Evolutionary conservation across 2,888 invertebrate species (phyloP).

Genomic region (Andrena flavipes): DNA sequence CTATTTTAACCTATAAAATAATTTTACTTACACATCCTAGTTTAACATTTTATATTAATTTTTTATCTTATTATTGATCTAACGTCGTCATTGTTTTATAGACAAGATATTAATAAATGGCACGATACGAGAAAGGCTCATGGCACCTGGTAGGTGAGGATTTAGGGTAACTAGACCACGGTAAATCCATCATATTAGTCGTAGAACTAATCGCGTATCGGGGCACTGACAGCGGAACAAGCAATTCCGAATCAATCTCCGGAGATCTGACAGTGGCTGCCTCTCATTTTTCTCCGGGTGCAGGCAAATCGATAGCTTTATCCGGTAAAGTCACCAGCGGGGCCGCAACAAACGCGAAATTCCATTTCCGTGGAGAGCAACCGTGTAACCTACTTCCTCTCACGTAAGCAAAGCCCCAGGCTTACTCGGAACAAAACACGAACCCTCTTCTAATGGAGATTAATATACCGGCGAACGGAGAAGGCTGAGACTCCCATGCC

Average conservation of each 20-base stretch:
- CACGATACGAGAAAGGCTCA: too few relatives aligned
- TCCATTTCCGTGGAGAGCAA: slow-evolving; percentile 51
- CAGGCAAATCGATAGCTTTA: slow-evolving; percentile 64
- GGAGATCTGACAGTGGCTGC: slow-evolving; percentile 38
- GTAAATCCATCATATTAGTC: slow-evolving; percentile 42
- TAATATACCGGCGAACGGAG: slow-evolving; percentile 32
- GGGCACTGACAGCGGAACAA: slow-evolving; percentile 13
- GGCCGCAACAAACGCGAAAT: slow-evolving; percentile 59
- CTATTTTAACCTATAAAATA: too few relatives aligned
- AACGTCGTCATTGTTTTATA: too few relatives aligned
- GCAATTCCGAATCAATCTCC: slow-evolving; percentile 67
- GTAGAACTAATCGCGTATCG: slow-evolving; percentile 35
- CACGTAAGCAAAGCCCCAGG: slow-evolving; percentile 9
- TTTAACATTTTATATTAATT: too few relatives aligned
- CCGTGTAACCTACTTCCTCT: slow-evolving; percentile 44
- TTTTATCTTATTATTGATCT: too few relatives aligned
- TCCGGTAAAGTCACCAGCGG: slow-evolving; percentile 47
- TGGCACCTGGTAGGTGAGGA: too few relatives aligned
- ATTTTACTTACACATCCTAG: too few relatives aligned
- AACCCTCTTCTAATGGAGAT: slow-evolving; percentile 46
- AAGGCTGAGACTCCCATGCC: neutral
- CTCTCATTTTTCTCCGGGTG: slow-evolving; percentile 56
- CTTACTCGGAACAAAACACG: slow-evolving; percentile 22
- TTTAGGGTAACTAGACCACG: slow-evolving; percentile 20
- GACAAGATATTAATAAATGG: too few relatives aligned